These are phyloP conservation scores for Lordiphosa fenestrarum DNA, from an alignment of 2,888 invertebrate species.

Conservation along the genomic window DNA sequence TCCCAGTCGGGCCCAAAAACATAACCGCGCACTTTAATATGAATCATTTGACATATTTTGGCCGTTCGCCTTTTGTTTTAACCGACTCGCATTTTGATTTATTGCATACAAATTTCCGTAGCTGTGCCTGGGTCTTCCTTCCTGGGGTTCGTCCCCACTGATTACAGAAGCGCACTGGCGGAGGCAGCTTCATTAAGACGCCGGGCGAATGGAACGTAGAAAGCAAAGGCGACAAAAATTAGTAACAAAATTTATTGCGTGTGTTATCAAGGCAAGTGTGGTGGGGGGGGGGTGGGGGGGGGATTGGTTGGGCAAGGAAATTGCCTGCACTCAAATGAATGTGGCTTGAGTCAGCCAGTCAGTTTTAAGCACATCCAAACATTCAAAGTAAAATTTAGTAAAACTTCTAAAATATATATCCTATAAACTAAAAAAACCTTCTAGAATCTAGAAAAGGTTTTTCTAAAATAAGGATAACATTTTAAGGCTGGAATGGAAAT, in stretches of 20 bases:
- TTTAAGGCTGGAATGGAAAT: too few species aligned
- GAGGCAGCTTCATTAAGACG: conserved; percentile 32
- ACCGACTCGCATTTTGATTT: conserved; percentile 51
- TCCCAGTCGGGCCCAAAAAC: conserved; percentile 26
- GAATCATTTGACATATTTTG: conserved; percentile 66
- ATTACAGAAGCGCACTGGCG: background rate
- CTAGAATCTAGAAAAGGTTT: too few species aligned
- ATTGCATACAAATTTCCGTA: conserved; percentile 41
- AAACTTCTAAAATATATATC: too few species aligned
- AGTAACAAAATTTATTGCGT: conserved; percentile 66
- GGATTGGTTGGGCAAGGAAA: background rate
- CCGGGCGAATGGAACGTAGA: conserved; percentile 30
- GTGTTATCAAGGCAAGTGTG: conserved; percentile 43
- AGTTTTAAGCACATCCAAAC: too few species aligned
- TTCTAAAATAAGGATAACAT: too few species aligned
- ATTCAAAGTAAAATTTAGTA: too few species aligned
- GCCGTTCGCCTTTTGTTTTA: conserved; percentile 50
- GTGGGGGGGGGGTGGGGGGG: conserved; percentile 1
- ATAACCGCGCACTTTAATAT: conserved; percentile 61
- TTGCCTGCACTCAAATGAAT: conserved; percentile 41
- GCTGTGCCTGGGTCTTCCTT: conserved; percentile 3
- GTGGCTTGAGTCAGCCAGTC: conserved; percentile 21
- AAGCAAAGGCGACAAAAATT: conserved; percentile 66
- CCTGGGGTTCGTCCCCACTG: too few species aligned
- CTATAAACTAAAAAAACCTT: too few species aligned